These are phyloP conservation scores for Lissonota sp. DNA, from an alignment of 2,888 invertebrate genomes.

Conservation along the genomic window DNA sequence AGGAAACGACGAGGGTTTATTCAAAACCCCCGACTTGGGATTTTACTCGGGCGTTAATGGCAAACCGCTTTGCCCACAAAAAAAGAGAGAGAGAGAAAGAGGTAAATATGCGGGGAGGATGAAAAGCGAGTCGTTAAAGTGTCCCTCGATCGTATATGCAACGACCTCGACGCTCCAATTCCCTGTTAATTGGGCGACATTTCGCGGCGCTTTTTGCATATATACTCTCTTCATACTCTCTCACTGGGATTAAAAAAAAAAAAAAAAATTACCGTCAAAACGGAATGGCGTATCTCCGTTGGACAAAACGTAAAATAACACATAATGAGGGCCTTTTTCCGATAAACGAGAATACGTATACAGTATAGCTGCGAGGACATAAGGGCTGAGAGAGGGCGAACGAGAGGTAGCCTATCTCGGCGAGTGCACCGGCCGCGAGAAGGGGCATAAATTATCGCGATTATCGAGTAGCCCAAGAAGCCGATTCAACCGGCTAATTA, in stretches of 20 bases:
- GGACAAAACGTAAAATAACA: too few relatives aligned
- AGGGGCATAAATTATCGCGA: conserved; percentile 80
- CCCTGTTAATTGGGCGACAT: conserved; percentile 81
- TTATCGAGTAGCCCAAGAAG: conserved; percentile 75
- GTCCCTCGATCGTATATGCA: conserved; percentile 68
- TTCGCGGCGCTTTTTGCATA: conserved; percentile 75
- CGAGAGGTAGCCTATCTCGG: conserved; percentile 70
- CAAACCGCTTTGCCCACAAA: conserved; percentile 71
- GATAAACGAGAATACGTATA: too few relatives aligned
- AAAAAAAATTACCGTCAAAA: too few relatives aligned
- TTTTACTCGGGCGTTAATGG: conserved; percentile 73
- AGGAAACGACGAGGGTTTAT: conserved; percentile 71
- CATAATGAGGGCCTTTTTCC: too few relatives aligned
- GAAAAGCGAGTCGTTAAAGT: conserved; percentile 67
- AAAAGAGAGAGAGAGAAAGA: conserved; percentile 14
- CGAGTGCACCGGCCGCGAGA: conserved; percentile 59
- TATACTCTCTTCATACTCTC: conserved; percentile 40
- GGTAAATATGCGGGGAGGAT: conserved; percentile 49
- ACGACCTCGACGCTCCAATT: conserved; percentile 78
- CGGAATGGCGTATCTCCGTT: too few relatives aligned
- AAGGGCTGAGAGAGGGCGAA: conserved; percentile 12
- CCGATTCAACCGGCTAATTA: conserved; percentile 78
- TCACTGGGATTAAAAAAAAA: not conserved
- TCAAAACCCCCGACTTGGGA: conserved; percentile 64
- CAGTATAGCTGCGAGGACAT: not conserved